Evolutionary conservation across 2,888 invertebrate genomes (phyloP), one percentile per base, ranked within the genome.

Genomic region (Coenonympha arcania): DNA sequence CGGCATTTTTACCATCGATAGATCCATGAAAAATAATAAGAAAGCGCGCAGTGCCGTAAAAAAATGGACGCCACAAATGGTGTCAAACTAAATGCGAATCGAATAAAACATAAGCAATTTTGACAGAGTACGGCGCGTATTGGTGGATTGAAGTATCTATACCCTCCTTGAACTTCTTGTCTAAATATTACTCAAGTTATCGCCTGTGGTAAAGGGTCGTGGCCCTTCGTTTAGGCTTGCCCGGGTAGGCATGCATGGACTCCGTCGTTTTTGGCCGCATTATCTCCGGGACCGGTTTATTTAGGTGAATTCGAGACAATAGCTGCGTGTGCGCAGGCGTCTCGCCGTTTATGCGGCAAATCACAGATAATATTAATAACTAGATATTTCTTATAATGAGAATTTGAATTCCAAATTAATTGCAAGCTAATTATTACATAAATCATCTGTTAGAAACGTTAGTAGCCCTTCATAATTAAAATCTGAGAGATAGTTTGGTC

Each of bases 241-340:
- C 52, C 51, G 56, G 56, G 59, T 47, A 56, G 62, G 73, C 66
- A 68, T 73, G 71, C 69, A 70, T 71, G 68, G 69, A 64, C 46
- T 22, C 55, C 56, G 69, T 73, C 63, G 62, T 69, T 71, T 76
- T 71, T 55, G 68, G 70, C 68, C 67, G 71, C 70, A 79, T 78
- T 79, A 81, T 76, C 74, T 75, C 54, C 44, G 64, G 62, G 68
- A 85, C 85, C 83, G 82, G 85, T 83, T 76, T 63, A 66, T 74
- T 78, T 75, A 69, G 75, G 73, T 71, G 70, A 78, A 79, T 81
- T 77, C 79, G 68, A 81, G 73, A 85, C 80, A 83, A 82, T 83
- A 72, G 80, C 63, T 60, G 63, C 65, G 66, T 62, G 61, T 62
- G 59, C 55, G 52, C 57, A 53, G 51, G 64, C 36, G 28, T 37